Base-by-base conservation (phyloP, 35 echinoderm and acorn worm genomes). In the Amphiura filiformis region DNA sequence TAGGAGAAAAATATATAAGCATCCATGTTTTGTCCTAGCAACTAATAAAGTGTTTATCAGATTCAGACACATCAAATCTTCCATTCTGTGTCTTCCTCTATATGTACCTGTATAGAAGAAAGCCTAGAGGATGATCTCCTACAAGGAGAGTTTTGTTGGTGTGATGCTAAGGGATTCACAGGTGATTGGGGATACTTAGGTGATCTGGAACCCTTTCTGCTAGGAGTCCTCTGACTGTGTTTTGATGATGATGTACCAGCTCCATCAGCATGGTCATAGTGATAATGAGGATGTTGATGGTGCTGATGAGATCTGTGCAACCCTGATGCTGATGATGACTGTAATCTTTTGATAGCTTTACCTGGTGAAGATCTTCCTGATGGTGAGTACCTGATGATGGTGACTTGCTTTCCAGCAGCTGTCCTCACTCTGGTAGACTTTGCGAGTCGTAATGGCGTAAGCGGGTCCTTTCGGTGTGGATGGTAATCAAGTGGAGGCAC, bases 371-470 rank as follows among this genome's bases (percentile, higher is more conserved):
- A 70, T n/a, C 26, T 70, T 3, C 61, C 61, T 15, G 61, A 70
- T 3, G 61, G 61, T 11, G 61, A 52, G 28, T 91, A 64, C 39
- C 37, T 91, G 76, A 91, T 80, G 14, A 35, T 82, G 57, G 82
- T 32, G 26, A 82, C 31, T 33, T 85, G 85, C 80, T 78, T 81
- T 36, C 76, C 65, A 26, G 75, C 76, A 13, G 39, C 75, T 17
- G 82, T 52, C 18, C 82, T 70, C 33, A 91, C 34, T 38, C 41
- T 84, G 39, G 76, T 78, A 13, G 39, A 76, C 30, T 84, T 57
- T 47, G 81, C 80, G 36, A 90, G 82, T 35, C 84, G 57, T 13
- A 91, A 39, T 3, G 89, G 89, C 34, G 89, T 85, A 13, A 91
- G 89, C 11, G 89, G 39, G 5, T 76, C 42, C 30, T 39, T 83